phyloP scores from a whole-genome alignment of 2,797 vertebrate genomes.

The Molossus molossus region DNA sequence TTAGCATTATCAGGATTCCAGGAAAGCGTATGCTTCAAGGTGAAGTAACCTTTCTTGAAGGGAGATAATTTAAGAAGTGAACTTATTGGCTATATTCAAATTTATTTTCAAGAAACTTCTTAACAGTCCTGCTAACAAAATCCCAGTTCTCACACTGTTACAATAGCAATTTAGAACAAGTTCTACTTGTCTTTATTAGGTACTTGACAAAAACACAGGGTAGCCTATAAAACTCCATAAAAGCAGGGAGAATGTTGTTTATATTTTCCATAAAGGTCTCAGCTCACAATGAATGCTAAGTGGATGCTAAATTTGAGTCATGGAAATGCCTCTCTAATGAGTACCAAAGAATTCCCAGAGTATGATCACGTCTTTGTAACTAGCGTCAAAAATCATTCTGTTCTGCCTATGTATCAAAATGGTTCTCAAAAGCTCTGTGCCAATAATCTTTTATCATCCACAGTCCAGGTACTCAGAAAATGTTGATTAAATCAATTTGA shows the following conservation, averaged over 20 bases:
- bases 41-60: constrained; percentile 73
- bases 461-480: constrained; percentile 52
- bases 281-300: constrained; percentile 79
- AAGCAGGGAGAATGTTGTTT: constrained; percentile 74
- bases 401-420: constrained; percentile 63
- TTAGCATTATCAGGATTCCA: constrained; percentile 61
- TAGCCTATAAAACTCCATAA: constrained; percentile 75
- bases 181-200: constrained; percentile 79
- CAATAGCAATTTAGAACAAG: constrained; percentile 72
- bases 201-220: constrained; percentile 77
- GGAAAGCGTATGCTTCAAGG: constrained; percentile 42
- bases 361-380: constrained; percentile 69
- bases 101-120: constrained; percentile 74
- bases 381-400: constrained; percentile 73
- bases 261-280: constrained; percentile 84
- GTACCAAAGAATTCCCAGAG: constrained; percentile 76
- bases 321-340: constrained; percentile 80
- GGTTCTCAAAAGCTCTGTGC: constrained; percentile 47
- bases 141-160: constrained; percentile 51
- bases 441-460: constrained; percentile 69
- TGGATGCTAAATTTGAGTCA: constrained; percentile 76
- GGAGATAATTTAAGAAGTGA: constrained; percentile 76
- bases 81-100: constrained; percentile 61
- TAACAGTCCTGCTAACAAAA: constrained; percentile 67
- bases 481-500: constrained; percentile 68